Percentiles rank a stretch among this genome's conserved stretches.
Conservation (phyloP, 2,113 vertebrate genomes). For the Anolis carolinensis region DNA sequence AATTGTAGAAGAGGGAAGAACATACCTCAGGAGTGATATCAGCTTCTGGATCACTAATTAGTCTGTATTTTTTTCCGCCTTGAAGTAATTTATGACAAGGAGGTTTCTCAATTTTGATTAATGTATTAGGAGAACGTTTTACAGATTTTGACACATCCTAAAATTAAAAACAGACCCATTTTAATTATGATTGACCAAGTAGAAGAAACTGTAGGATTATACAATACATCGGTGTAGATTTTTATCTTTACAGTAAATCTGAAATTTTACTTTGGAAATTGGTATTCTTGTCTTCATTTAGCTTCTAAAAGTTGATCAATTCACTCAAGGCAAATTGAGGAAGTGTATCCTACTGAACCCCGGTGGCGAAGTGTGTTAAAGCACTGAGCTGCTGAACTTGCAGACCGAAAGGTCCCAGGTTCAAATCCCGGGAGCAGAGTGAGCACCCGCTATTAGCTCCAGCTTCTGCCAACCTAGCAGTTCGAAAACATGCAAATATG, state of each 20-base stretch:
- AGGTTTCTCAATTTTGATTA: conserved; percentile 82
- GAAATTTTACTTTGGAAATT: rapidly evolving
- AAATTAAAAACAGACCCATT: background rate
- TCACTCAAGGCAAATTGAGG: no score
- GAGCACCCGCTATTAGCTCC: no score
- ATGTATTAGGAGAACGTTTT: conserved; percentile 77
- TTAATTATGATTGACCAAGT: background rate
- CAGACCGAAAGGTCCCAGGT: no score
- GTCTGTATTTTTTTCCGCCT: conserved; percentile 78
- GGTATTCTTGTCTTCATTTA: background rate
- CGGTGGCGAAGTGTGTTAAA: no score
- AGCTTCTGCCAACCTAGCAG: no score
- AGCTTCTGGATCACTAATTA: conserved; percentile 83
- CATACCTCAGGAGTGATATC: conserved; percentile 84
- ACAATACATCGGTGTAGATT: background rate
- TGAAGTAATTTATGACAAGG: conserved; percentile 81
- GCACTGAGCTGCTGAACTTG: no score
- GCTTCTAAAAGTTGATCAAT: no score
- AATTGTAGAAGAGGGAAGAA: background rate
- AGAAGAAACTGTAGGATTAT: background rate
- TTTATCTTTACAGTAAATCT: background rate
- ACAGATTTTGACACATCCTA: conserved; percentile 82
- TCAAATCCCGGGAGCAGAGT: no score
- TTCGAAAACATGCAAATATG: no score
- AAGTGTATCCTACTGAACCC: no score